phyloP scores from a whole-genome alignment of 1,140 invertebrate genomes.

The Anastrepha obliqua region DNA sequence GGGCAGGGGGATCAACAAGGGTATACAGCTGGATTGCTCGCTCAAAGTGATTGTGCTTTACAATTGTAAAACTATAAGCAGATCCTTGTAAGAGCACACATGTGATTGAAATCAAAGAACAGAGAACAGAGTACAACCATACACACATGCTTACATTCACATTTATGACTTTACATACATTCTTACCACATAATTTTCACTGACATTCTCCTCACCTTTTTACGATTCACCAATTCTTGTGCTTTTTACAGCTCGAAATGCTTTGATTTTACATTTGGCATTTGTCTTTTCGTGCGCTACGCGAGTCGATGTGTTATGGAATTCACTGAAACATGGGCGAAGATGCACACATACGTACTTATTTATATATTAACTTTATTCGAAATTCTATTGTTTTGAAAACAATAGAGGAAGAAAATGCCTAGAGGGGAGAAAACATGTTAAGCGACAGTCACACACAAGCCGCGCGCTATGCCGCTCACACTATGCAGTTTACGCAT shows the following conservation, averaged over 20 bases:
- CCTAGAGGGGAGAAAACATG: not conserved
- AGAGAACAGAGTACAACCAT: too few species aligned
- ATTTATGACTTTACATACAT: too few species aligned
- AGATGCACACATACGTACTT: not conserved
- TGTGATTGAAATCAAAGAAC: too few species aligned
- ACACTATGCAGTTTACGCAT: not conserved
- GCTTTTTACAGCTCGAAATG: slow-evolving; percentile 22
- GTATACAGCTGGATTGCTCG: too few species aligned
- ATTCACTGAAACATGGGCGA: not conserved
- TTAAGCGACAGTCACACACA: slow-evolving; percentile 30
- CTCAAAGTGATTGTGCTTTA: too few species aligned
- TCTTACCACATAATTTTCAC: too few species aligned
- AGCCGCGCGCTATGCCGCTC: not conserved
- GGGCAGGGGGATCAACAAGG: too few species aligned
- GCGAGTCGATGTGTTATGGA: slow-evolving; percentile 5
- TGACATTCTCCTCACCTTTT: not conserved
- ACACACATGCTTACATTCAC: too few species aligned
- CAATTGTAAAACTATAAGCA: too few species aligned
- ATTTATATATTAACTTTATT: slow-evolving; percentile 12
- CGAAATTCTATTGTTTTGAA: slow-evolving; percentile 18
- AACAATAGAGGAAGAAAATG: slow-evolving; percentile 26
- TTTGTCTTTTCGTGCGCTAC: too few species aligned
- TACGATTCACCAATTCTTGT: slow-evolving; percentile 30
- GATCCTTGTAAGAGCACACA: too few species aligned
- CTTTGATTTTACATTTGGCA: slow-evolving; percentile 21